Evolutionary conservation across 2,888 invertebrate genomes (phyloP), one percentile per base, ranked within the genome.

Genomic region (Patella caerulea): DNA sequence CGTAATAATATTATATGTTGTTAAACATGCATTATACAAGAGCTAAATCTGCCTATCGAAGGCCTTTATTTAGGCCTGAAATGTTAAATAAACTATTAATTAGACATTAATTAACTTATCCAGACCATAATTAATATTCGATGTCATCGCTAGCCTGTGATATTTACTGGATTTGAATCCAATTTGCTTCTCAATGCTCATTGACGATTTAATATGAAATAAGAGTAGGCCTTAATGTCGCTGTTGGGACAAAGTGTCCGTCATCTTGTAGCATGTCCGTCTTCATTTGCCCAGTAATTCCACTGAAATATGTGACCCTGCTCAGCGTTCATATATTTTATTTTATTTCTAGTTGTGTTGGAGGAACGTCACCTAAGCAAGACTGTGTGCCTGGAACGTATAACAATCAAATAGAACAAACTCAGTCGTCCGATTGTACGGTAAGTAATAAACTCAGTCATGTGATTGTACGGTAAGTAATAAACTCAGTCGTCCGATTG

Each of bases 371-470:
- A 29, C 59, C 83, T 15, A 85, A 84, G 70, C 73, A 78, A 65
- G 85, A 86, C 12, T 90, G 90, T 81, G 77, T 86, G 2, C 83
- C 85, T n/a, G 90, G 90, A 59, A 87, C 84, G 7, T 88, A 82
- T 83, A 87, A 84, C 74, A 82, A 80, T 70, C 77, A 77, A 53
- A 84, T 84, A 2, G 81, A 82, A 71, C 75, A 79, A 52, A 78
- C 76, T 24, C 78, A 78, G 4, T 45, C 70, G 11, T 53, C 79
- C 9, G 85, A 84, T 72, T 55, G 55, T 55, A 55, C 14, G 55
- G 17, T 12, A 15, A 55, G 12, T 19, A 65, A 5, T 59, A n/a
- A 14, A 14, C 59, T n/a, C 15, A 59, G 5, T 9, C 15, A 5
- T 59, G n/a, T 5, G 4, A 34, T 34, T 34, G 34, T 34, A 34